phyloP scores from a whole-genome alignment of 2,113 vertebrate species.

The Uria aalge region DNA sequence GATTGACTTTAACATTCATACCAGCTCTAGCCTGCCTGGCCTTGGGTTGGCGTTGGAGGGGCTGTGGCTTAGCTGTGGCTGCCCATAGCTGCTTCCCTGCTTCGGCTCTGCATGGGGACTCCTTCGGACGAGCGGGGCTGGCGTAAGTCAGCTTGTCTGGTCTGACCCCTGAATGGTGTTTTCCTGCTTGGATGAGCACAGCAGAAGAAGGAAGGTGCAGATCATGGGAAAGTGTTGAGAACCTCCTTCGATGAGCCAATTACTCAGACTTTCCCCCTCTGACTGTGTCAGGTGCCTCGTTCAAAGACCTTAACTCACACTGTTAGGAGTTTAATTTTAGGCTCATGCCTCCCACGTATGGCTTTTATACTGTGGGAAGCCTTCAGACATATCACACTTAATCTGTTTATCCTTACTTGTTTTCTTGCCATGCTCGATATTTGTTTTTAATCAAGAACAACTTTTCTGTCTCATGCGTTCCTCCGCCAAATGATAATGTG shows the following conservation, averaged over 20 bases:
- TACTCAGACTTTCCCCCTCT: conserved; percentile 45
- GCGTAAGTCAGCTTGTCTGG: neutral
- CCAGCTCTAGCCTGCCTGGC: neutral
- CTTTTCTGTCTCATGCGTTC: conserved; percentile 16
- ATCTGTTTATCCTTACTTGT: conserved; percentile 56
- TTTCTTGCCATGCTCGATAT: conserved; percentile 51
- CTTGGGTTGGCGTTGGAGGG: accelerated
- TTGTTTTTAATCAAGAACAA: conserved; percentile 68
- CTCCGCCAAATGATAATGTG: neutral
- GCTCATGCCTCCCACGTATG: conserved; percentile 51
- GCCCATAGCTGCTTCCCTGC: neutral
- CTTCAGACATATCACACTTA: conserved; percentile 60
- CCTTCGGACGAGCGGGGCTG: neutral
- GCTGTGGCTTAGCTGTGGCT: neutral
- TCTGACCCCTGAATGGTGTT: neutral
- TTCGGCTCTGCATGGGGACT: accelerated
- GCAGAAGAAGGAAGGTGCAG: neutral
- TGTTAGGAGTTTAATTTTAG: conserved; percentile 59
- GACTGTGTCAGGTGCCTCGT: conserved; percentile 53
- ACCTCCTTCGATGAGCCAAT: neutral
- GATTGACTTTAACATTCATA: neutral
- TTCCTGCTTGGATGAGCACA: conserved; percentile 17
- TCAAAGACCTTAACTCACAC: conserved; percentile 25
- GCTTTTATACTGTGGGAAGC: conserved; percentile 65
- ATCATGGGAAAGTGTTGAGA: conserved; percentile 44